Evolutionary conservation across 2,113 vertebrate species (phyloP).

Genomic region (Megaleporinus macrocephalus): DNA sequence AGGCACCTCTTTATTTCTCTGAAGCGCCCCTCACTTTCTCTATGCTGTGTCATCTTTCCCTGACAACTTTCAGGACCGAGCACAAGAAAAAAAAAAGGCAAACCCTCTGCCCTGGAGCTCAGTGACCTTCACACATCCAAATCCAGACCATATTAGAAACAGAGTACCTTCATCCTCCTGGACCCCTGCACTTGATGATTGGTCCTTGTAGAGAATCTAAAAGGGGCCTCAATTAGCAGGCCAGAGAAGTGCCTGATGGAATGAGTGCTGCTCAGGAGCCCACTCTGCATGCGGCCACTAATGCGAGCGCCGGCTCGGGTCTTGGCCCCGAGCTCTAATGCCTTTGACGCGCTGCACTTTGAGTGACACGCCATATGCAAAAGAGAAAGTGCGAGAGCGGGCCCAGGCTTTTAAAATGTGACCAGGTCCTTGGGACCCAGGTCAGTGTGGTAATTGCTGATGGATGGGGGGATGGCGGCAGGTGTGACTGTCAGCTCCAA

Average conservation of each 20-base stretch:
- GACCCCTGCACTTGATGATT: constrained; percentile 61
- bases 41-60: not conserved
- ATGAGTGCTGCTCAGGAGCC: constrained; percentile 44
- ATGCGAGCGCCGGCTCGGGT: constrained; percentile 62
- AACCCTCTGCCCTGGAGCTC: not conserved
- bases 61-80: not conserved
- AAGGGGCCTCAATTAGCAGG: constrained; percentile 71
- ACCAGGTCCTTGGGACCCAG: constrained; percentile 48
- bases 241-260: constrained; percentile 53
- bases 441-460: constrained; percentile 77
- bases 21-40: not conserved
- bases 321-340: constrained; percentile 68
- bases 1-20: not conserved
- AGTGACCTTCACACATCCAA: constrained; percentile 26
- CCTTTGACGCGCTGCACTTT: constrained; percentile 52
- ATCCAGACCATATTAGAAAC: not conserved
- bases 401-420: constrained; percentile 60
- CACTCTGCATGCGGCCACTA: constrained; percentile 69
- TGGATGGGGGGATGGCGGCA: constrained; percentile 71
- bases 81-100: not conserved
- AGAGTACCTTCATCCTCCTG: constrained; percentile 27
- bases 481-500: constrained; percentile 87
- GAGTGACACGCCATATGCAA: constrained; percentile 68
- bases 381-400: constrained; percentile 47
- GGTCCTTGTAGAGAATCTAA: constrained; percentile 73